phyloP scores from a whole-genome alignment of 1,140 invertebrate genomes.

The Lasioglossum albipes region DNA sequence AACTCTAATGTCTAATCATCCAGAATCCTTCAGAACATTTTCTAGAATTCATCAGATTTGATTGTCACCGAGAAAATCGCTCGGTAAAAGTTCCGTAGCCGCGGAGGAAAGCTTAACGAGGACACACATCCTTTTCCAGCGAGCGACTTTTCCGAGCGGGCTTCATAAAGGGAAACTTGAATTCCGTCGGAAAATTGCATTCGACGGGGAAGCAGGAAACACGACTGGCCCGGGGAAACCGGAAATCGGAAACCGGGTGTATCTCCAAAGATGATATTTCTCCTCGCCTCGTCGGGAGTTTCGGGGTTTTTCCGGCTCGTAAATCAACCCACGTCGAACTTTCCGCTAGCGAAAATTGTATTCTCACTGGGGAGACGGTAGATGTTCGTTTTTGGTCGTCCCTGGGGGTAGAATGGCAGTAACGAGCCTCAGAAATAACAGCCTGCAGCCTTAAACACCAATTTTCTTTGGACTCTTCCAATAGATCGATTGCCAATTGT shows the following conservation, averaged over 20 bases:
- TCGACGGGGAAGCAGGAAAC: neutral
- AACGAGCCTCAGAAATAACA: no score
- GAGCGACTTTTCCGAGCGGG: neutral
- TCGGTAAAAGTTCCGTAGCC: no score
- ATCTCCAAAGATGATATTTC: neutral
- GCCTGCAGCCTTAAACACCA: no score
- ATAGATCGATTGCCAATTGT: no score
- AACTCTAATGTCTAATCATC: no score
- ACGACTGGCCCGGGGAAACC: neutral
- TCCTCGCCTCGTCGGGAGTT: neutral
- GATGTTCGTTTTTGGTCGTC: neutral
- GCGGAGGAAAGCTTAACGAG: no score
- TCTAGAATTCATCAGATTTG: neutral
- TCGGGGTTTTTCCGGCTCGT: neutral
- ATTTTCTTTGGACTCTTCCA: no score
- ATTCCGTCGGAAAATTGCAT: neutral
- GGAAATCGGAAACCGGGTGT: neutral
- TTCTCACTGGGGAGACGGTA: neutral
- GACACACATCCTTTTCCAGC: no score
- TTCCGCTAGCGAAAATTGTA: neutral
- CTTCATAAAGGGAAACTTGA: neutral
- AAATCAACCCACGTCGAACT: neutral
- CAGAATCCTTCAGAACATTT: neutral
- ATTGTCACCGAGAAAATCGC: neutral
- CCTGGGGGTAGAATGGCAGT: no score